Percentiles rank a stretch among this genome's conserved stretches.
Evolutionary conservation across 2,113 vertebrate species (phyloP).

Genomic region (Esox niger): DNA sequence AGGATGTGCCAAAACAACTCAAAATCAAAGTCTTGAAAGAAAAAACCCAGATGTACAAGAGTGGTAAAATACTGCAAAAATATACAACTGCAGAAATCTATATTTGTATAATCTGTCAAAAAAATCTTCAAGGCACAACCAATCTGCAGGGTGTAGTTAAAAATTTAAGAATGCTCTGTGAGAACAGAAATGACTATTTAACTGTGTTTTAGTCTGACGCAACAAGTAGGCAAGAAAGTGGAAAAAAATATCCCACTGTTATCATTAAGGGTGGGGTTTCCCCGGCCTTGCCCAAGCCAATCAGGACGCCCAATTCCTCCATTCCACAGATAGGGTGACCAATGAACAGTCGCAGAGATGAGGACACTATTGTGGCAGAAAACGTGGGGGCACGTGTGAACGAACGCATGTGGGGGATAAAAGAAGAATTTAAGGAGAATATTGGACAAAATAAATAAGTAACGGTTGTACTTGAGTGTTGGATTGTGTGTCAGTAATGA

Average conservation of each 20-base stretch:
- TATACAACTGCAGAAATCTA: too few species aligned
- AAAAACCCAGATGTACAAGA: too few species aligned
- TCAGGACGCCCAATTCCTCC: constrained; percentile 30
- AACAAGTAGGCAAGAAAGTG: constrained; percentile 67
- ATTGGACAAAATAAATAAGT: constrained; percentile 42
- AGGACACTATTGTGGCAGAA: constrained; percentile 38
- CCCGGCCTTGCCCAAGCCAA: constrained; percentile 62
- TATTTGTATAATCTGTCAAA: not conserved
- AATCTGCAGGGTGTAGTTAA: constrained; percentile 34
- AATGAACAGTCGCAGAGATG: constrained; percentile 39
- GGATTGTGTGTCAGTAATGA: constrained; percentile 29
- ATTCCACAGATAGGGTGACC: constrained; percentile 36
- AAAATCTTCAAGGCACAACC: not conserved
- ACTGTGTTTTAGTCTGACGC: constrained; percentile 71
- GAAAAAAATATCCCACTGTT: constrained; percentile 59
- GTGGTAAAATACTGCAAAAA: not conserved
- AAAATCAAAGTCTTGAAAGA: not conserved
- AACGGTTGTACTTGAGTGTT: constrained; percentile 35
- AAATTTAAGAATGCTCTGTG: constrained; percentile 42
- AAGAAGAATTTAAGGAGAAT: constrained; percentile 25
- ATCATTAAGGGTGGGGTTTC: constrained; percentile 56
- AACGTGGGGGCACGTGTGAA: constrained; percentile 26
- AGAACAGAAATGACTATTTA: constrained; percentile 65
- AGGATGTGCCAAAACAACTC: not conserved
- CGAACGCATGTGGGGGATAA: constrained; percentile 18